Evolutionary conservation across 2,797 vertebrate species (phyloP).

Genomic region (Scomberomorus guttatus): DNA sequence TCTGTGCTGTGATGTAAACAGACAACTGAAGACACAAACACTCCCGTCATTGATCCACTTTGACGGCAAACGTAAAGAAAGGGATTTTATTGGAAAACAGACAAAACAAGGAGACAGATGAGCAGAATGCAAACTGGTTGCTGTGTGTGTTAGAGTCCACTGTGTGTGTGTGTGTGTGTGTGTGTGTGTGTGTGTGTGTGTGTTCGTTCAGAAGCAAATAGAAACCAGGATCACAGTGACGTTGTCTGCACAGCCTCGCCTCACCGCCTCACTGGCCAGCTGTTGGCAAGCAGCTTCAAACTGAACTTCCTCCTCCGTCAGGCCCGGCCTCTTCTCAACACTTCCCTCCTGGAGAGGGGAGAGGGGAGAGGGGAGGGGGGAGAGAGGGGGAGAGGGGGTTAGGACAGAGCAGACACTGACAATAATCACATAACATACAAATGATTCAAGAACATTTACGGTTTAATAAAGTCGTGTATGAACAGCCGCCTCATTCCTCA

Average conservation of each 20-base stretch:
- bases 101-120: background rate
- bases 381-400: accelerated
- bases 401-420: too few species aligned
- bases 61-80: slow-evolving; percentile 31
- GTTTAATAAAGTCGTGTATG: too few species aligned
- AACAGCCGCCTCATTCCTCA: too few species aligned
- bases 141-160: background rate
- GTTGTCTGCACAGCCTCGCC: slow-evolving; percentile 94
- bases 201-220: slow-evolving; percentile 84
- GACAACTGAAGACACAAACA: background rate
- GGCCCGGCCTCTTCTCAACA: slow-evolving; percentile 82
- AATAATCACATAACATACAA: too few species aligned
- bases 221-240: slow-evolving; percentile 94
- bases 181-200: slow-evolving; percentile 6
- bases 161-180: slow-evolving; percentile 6
- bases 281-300: slow-evolving; percentile 93
- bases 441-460: too few species aligned
- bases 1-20: background rate
- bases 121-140: background rate
- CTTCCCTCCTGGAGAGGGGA: slow-evolving; percentile 82
- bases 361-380: background rate
- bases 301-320: slow-evolving; percentile 76
- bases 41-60: background rate
- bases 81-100: slow-evolving; percentile 57
- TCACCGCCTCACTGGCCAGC: slow-evolving; percentile 93